phyloP scores from a whole-genome alignment of 2,113 vertebrate genomes.

The Melanerpes formicivorus region DNA sequence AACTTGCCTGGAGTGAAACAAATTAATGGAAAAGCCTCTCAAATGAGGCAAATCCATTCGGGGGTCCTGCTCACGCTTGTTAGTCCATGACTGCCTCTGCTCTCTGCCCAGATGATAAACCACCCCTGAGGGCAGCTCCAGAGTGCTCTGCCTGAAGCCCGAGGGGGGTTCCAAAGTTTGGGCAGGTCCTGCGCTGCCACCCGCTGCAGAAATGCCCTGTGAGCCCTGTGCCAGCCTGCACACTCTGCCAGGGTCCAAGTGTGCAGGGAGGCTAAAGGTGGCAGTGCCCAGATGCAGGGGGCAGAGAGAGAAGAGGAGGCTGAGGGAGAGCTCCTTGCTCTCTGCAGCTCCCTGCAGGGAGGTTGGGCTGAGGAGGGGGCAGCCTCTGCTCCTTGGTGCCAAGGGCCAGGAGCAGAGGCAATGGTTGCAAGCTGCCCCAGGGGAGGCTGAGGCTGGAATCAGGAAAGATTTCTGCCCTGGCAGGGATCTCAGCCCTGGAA shows the following conservation, averaged over 20 bases:
- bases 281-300: neutral
- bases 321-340: no score
- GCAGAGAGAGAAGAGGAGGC: neutral
- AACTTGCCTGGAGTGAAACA: slow-evolving; percentile 69
- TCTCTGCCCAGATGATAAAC: neutral
- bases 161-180: neutral
- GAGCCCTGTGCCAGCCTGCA: neutral
- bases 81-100: slow-evolving; percentile 45
- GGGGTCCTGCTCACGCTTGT: slow-evolving; percentile 36
- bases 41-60: slow-evolving; percentile 66
- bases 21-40: slow-evolving; percentile 70
- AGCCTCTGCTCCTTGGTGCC: no score
- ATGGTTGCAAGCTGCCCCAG: no score
- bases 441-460: no score
- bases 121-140: neutral
- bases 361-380: no score
- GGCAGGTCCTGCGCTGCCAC: neutral
- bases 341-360: no score
- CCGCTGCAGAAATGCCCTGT: neutral
- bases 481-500: no score
- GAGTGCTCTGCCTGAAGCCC: neutral
- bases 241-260: neutral
- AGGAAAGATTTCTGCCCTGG: no score
- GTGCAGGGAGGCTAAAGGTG: neutral
- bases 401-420: no score